phyloP scores from a whole-genome alignment of 92 coral and sea anemone species.

The Palythoa grandiflora region DNA sequence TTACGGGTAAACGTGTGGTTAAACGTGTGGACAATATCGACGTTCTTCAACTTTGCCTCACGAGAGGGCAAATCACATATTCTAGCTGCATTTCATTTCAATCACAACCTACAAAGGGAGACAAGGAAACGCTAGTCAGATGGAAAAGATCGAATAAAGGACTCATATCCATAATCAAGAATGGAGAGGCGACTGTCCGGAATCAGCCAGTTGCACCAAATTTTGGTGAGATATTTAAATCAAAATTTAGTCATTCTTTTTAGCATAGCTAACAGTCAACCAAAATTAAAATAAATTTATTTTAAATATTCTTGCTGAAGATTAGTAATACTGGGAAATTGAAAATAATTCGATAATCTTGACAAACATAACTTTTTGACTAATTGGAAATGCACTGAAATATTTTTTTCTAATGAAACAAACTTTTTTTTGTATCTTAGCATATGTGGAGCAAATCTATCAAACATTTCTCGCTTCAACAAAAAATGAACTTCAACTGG shows the following conservation, averaged over 20 bases:
- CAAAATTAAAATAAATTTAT: too few relatives aligned
- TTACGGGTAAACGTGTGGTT: too few relatives aligned
- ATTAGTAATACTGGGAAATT: background rate
- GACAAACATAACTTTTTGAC: background rate
- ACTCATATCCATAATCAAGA: background rate
- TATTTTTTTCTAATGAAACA: background rate
- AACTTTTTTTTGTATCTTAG: background rate
- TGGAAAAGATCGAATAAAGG: background rate
- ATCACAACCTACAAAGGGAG: background rate
- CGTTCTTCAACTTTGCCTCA: too few relatives aligned
- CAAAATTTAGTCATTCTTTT: background rate
- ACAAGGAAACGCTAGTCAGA: background rate
- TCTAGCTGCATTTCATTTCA: background rate
- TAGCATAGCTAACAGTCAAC: background rate
- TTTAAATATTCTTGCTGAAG: background rate
- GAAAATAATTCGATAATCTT: background rate
- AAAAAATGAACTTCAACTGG: conserved; percentile 3
- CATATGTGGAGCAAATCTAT: conserved; percentile 28
- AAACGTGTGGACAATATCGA: too few relatives aligned
- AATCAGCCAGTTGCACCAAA: background rate
- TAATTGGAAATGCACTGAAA: background rate
- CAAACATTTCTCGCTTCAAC: conserved; percentile 22
- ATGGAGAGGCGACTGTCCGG: background rate
- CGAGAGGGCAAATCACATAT: too few relatives aligned
- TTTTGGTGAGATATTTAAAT: background rate